Conservation (phyloP, 2,797 vertebrate genomes). For the Pangasius djambal region DNA sequence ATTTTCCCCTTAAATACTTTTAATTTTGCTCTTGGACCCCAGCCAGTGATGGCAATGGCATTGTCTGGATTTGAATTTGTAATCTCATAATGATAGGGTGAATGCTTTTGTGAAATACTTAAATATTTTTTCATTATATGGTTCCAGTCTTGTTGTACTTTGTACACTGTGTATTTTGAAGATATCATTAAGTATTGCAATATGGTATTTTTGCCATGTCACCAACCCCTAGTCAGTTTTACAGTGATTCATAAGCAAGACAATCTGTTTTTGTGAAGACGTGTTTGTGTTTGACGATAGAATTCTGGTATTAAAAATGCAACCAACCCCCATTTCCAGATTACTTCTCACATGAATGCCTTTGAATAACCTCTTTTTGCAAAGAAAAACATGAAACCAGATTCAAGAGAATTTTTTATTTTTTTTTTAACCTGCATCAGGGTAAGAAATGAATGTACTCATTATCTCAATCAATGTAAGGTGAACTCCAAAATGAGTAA, state of each 20-base stretch:
- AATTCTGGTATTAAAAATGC: neutral
- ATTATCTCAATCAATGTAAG: slow-evolving; percentile 21
- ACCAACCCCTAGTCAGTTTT: neutral
- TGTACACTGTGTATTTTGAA: neutral
- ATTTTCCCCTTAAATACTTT: too few species aligned
- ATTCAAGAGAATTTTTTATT: neutral
- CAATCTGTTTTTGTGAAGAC: neutral
- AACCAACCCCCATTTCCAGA: slow-evolving; percentile 5
- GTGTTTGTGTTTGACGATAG: neutral
- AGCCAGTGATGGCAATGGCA: neutral
- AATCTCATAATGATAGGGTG: neutral
- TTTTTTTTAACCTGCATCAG: neutral
- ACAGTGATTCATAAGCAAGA: slow-evolving; percentile 1
- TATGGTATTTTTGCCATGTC: neutral
- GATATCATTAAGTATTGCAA: neutral
- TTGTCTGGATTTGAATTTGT: neutral
- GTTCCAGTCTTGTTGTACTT: neutral
- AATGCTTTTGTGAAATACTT: neutral
- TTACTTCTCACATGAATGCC: neutral
- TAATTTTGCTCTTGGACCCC: neutral
- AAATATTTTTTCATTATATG: neutral
- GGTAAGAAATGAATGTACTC: neutral
- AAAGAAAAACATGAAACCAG: slow-evolving; percentile 15
- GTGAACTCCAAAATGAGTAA: slow-evolving; percentile 25
- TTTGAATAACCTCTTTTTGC: neutral